Evolutionary conservation across 2,888 invertebrate genomes (phyloP).

Genomic region (Pyrgus malvae): DNA sequence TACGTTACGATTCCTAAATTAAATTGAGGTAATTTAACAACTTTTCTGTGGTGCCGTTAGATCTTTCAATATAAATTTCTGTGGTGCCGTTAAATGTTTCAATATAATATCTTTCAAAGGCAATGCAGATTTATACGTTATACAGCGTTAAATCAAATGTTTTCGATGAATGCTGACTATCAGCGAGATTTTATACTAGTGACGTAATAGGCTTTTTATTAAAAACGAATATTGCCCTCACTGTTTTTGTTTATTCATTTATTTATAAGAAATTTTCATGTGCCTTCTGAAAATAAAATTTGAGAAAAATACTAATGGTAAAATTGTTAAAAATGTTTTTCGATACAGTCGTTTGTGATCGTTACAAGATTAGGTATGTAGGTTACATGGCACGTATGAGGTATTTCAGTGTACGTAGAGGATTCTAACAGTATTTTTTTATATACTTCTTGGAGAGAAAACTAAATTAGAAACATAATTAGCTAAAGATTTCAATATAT

Average conservation of each 20-base stretch:
- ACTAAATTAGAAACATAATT: too few relatives aligned
- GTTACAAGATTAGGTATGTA: slow-evolving; percentile 68
- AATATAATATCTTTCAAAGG: not conserved
- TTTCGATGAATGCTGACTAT: too few relatives aligned
- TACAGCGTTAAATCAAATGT: too few relatives aligned
- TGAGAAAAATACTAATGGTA: slow-evolving; percentile 52
- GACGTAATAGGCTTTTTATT: too few relatives aligned
- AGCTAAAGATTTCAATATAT: too few relatives aligned
- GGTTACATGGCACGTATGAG: slow-evolving; percentile 56
- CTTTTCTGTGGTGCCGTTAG: not conserved
- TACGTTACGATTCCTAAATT: not conserved
- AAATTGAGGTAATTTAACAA: not conserved
- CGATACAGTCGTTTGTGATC: slow-evolving; percentile 66
- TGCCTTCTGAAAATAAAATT: slow-evolving; percentile 73
- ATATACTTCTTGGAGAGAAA: too few relatives aligned
- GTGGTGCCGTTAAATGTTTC: too few relatives aligned
- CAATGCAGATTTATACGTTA: too few relatives aligned
- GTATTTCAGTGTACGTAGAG: too few relatives aligned
- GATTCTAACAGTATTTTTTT: too few relatives aligned
- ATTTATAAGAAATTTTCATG: slow-evolving; percentile 78
- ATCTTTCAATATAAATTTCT: not conserved
- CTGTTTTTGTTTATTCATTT: slow-evolving; percentile 55
- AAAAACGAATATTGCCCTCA: too few relatives aligned
- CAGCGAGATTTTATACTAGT: too few relatives aligned
- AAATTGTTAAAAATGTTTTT: slow-evolving; percentile 65